Evolutionary conservation across 2,113 vertebrate species (phyloP).

Genomic region (Rana temporaria): DNA sequence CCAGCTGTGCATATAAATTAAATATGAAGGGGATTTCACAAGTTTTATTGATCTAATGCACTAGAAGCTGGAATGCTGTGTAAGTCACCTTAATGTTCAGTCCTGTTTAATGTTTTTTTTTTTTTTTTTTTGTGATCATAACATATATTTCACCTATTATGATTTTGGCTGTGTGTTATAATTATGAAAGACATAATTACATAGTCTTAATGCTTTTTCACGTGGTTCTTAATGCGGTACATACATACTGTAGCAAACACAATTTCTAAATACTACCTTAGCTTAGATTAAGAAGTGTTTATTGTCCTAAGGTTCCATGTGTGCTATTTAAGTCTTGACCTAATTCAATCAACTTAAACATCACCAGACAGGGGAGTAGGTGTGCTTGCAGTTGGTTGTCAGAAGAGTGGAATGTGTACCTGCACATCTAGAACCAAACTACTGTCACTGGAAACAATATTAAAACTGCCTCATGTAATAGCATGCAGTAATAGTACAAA

Average conservation of each 20-base stretch:
- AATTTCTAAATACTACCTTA: not conserved
- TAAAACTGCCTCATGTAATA: too few species aligned
- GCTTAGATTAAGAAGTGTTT: too few species aligned
- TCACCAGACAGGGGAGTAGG: too few species aligned
- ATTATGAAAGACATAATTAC: not conserved
- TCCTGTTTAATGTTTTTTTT: not conserved
- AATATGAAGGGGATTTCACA: slow-evolving; percentile 48
- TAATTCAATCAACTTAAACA: too few species aligned
- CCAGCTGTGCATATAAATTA: slow-evolving; percentile 52
- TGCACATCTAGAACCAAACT: too few species aligned
- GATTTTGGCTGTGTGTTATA: not conserved
- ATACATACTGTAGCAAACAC: not conserved
- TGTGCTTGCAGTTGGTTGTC: too few species aligned
- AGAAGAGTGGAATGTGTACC: too few species aligned
- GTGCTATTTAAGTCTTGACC: too few species aligned
- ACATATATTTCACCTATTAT: not conserved
- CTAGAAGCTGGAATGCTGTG: slow-evolving; percentile 23
- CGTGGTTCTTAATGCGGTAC: not conserved
- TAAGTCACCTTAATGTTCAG: slow-evolving; percentile 47
- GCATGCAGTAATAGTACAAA: too few species aligned
- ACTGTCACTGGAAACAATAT: too few species aligned
- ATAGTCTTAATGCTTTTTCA: not conserved
- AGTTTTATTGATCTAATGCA: slow-evolving; percentile 45
- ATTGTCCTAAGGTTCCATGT: too few species aligned
- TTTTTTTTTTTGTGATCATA: not conserved